phyloP scores from a whole-genome alignment of 2,797 vertebrate genomes.

The Aviceda cuculoides region DNA sequence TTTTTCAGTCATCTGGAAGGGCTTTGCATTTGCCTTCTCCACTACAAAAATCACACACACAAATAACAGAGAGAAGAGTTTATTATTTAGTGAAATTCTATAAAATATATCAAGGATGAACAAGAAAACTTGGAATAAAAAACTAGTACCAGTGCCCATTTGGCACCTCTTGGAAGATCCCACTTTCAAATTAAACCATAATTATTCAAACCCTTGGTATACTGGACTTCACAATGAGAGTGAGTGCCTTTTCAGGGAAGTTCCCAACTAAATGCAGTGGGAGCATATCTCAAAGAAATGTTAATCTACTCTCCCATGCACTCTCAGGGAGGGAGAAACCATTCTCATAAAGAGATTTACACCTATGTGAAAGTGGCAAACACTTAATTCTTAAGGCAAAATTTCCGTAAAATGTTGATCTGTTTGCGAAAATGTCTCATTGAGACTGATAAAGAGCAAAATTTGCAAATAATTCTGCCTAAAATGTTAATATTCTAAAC shows the following conservation, averaged over 20 bases:
- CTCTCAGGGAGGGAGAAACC: conserved; percentile 22
- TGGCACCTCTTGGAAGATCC: conserved; percentile 76
- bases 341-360: conserved; percentile 35
- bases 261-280: background rate
- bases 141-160: conserved; percentile 77
- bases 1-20: conserved; percentile 97
- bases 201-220: conserved; percentile 79
- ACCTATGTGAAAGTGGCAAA: background rate
- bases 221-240: conserved; percentile 55
- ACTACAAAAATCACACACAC: conserved; percentile 99
- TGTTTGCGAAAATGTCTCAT: background rate
- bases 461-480: conserved; percentile 45
- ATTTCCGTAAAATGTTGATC: background rate
- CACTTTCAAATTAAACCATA: conserved; percentile 56
- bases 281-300: background rate
- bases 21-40: conserved; percentile 99
- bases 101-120: conserved; percentile 80
- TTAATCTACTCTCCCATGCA: background rate
- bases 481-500: background rate
- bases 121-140: conserved; percentile 80
- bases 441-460: background rate
- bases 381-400: background rate
- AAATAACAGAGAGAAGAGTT: conserved; percentile 99
- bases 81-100: conserved; percentile 88
- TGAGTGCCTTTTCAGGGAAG: background rate